These are phyloP conservation scores for Lepidochrysops patricia DNA, from an alignment of 2,888 invertebrate genomes.

Conservation along the genomic window DNA sequence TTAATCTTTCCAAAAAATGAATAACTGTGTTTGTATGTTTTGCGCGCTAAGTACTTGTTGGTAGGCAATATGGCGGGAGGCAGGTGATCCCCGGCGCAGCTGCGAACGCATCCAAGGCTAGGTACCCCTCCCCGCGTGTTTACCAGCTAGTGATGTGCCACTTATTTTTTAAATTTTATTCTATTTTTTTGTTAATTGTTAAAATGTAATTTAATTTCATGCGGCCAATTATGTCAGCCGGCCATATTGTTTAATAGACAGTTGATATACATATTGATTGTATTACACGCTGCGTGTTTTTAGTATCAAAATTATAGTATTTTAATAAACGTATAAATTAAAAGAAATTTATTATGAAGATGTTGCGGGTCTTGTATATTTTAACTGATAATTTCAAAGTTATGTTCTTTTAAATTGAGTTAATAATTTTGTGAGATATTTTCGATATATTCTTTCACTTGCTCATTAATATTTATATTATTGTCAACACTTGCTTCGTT, in stretches of 20 bases:
- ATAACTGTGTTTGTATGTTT: constrained; percentile 31
- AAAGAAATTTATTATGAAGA: background rate
- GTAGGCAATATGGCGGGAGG: constrained; percentile 54
- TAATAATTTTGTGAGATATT: background rate
- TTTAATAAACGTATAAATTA: constrained; percentile 11
- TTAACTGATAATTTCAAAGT: background rate
- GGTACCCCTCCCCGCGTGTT: constrained; percentile 47
- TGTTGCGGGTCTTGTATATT: background rate
- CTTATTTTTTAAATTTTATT: constrained; percentile 20
- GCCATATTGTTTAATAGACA: constrained; percentile 21
- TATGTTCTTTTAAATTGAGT: constrained; percentile 8
- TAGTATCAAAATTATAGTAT: background rate
- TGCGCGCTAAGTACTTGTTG: constrained; percentile 44
- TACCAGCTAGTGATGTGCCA: constrained; percentile 48
- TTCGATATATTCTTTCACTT: background rate
- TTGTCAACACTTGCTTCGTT: background rate
- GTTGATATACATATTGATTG: constrained; percentile 18
- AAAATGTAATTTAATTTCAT: constrained; percentile 26
- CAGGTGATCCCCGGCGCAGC: constrained; percentile 63
- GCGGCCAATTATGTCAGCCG: constrained; percentile 25
- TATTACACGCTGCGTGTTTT: background rate
- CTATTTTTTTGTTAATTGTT: constrained; percentile 14
- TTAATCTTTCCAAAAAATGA: constrained; percentile 4
- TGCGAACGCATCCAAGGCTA: constrained; percentile 61
- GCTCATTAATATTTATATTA: background rate